phyloP scores from a whole-genome alignment of 2,888 invertebrate species.

The Auanema freiburgensis region DNA sequence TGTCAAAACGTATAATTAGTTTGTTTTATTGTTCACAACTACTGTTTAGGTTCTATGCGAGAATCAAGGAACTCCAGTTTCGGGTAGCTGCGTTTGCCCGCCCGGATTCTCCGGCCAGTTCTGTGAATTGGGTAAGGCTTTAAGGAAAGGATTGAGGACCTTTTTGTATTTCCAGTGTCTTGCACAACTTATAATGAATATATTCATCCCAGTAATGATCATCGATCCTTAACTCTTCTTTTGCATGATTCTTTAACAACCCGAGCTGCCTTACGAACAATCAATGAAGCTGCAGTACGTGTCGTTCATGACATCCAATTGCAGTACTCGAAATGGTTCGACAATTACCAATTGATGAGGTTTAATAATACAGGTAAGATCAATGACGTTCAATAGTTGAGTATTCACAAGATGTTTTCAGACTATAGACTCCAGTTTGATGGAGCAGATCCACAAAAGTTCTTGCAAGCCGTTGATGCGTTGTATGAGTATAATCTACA shows the following conservation, averaged over 20 bases:
- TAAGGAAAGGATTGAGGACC: no score
- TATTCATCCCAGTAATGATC: slow-evolving; percentile 26
- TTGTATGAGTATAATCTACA: slow-evolving; percentile 12
- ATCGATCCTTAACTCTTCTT: slow-evolving; percentile 33
- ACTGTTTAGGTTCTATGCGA: slow-evolving; percentile 27
- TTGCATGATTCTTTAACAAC: slow-evolving; percentile 40
- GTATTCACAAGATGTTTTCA: not conserved
- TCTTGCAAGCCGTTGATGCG: slow-evolving; percentile 12
- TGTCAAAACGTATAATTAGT: slow-evolving; percentile 25
- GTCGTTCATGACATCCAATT: slow-evolving; percentile 37
- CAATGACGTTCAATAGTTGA: not conserved
- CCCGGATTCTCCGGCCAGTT: slow-evolving; percentile 39
- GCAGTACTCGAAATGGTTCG: slow-evolving; percentile 37
- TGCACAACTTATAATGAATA: slow-evolving; percentile 29
- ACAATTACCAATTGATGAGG: slow-evolving; percentile 34
- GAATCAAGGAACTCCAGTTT: slow-evolving; percentile 35
- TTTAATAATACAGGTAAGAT: slow-evolving; percentile 29
- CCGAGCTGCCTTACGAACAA: slow-evolving; percentile 28
- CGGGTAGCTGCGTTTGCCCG: slow-evolving; percentile 34
- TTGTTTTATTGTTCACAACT: no score
- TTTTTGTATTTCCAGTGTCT: slow-evolving; percentile 7
- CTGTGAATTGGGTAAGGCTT: slow-evolving; percentile 30
- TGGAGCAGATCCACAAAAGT: slow-evolving; percentile 9
- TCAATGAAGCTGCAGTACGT: slow-evolving; percentile 35
- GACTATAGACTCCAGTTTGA: slow-evolving; percentile 6